Conservation (phyloP, 2,797 vertebrate species). For the Falco naumanni region DNA sequence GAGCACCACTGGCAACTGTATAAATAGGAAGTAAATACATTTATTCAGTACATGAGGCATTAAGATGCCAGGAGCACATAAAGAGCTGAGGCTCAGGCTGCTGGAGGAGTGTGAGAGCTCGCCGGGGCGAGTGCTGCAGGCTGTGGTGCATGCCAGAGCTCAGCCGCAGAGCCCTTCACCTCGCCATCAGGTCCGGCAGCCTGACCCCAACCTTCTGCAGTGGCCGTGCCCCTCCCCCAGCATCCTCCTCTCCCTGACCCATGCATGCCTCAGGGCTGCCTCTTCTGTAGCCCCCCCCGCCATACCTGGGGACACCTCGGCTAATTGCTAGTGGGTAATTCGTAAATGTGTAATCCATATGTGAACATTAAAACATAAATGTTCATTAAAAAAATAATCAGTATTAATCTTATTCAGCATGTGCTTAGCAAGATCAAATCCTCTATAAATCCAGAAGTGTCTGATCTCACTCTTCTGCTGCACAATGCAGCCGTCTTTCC, state of each 20-base stretch:
- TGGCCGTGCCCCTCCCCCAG: background rate
- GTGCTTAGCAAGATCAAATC: conserved; percentile 30
- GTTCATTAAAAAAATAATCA: background rate
- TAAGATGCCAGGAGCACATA: conserved; percentile 33
- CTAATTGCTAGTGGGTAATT: conserved; percentile 41
- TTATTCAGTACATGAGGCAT: conserved; percentile 54
- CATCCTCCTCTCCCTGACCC: background rate
- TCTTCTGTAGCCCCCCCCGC: background rate
- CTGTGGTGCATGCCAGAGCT: background rate
- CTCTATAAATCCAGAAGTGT: background rate
- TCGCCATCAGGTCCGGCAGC: background rate
- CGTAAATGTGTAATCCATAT: background rate
- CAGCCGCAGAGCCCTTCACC: background rate
- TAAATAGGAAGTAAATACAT: background rate
- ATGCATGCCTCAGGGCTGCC: fast-evolving
- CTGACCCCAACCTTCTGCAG: fast-evolving
- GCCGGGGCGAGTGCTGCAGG: background rate
- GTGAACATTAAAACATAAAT: no score
- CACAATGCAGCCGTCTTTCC: fast-evolving
- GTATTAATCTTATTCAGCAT: conserved; percentile 28
- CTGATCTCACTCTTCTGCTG: conserved; percentile 8
- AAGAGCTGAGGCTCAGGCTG: conserved; percentile 9
- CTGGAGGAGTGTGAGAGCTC: conserved; percentile 4
- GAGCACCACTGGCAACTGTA: conserved; percentile 19
- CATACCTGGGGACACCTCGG: fast-evolving